Percentiles rank a stretch among this genome's conserved stretches.
phyloP scores from a whole-genome alignment of 2,888 invertebrate genomes.

The Nephrotoma flavescens region DNA sequence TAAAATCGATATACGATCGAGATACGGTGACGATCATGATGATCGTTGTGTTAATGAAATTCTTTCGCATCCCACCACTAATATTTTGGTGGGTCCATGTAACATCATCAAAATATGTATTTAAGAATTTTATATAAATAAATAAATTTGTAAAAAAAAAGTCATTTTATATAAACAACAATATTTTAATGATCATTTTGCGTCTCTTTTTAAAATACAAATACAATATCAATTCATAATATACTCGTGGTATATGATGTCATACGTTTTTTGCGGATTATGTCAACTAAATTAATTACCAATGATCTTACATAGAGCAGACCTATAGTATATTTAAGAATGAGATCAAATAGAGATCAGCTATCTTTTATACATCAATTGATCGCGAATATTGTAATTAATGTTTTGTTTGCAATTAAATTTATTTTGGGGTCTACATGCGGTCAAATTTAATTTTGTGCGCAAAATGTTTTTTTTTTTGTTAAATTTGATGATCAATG shows the following conservation, averaged over 20 bases:
- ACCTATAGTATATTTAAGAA: background rate
- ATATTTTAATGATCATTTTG: background rate
- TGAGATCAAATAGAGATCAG: background rate
- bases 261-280: background rate
- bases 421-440: background rate
- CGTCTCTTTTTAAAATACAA: background rate
- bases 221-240: background rate
- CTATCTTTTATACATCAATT: background rate
- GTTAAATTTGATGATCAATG: background rate
- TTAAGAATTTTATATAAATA: background rate
- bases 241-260: background rate
- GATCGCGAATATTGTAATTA: background rate
- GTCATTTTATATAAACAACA: background rate
- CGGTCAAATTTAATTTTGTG: background rate
- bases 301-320: background rate
- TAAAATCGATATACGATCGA: background rate
- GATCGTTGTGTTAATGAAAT: background rate
- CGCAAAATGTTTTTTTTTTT: background rate
- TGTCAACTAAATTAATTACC: background rate
- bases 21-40: background rate
- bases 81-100: background rate
- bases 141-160: background rate
- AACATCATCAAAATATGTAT: background rate
- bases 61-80: background rate
- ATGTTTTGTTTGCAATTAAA: background rate